These are phyloP conservation scores for Chymomyza costata DNA, from an alignment of 1,140 invertebrate species.

Conservation along the genomic window DNA sequence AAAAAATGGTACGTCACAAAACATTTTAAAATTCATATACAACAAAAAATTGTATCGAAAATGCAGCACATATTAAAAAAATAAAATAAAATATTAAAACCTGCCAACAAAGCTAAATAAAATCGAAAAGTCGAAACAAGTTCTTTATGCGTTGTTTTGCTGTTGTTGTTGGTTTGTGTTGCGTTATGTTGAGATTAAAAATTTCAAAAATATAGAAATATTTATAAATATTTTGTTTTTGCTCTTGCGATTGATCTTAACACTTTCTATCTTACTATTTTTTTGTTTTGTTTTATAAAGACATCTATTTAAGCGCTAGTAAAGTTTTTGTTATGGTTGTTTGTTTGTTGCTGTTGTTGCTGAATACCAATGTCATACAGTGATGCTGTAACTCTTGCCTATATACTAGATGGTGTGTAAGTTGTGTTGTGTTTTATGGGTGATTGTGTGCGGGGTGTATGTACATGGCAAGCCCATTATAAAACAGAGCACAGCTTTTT, in stretches of 20 bases:
- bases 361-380: slow-evolving; percentile 49
- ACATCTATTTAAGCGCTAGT: slow-evolving; percentile 68
- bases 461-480: slow-evolving; percentile 62
- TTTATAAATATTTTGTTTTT: slow-evolving; percentile 64
- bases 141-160: slow-evolving; percentile 5
- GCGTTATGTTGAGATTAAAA: slow-evolving; percentile 52
- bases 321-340: slow-evolving; percentile 61
- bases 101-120: slow-evolving; percentile 34
- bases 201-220: slow-evolving; percentile 56
- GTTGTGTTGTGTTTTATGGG: slow-evolving; percentile 14
- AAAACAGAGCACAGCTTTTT: slow-evolving; percentile 27
- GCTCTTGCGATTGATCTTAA: slow-evolving; percentile 54
- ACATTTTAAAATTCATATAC: no score
- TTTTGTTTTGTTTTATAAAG: slow-evolving; percentile 46
- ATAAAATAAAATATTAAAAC: slow-evolving; percentile 21
- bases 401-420: slow-evolving; percentile 46
- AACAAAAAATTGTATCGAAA: no score
- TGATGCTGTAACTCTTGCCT: slow-evolving; percentile 53
- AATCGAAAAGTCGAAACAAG: slow-evolving; percentile 26
- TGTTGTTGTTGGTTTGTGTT: slow-evolving; percentile 11
- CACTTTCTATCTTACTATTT: slow-evolving; percentile 68
- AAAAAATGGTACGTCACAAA: no score
- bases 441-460: slow-evolving; percentile 34
- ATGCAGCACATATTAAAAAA: slow-evolving; percentile 25
- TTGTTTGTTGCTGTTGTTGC: slow-evolving; percentile 46